Conservation (phyloP, 2,888 invertebrate genomes). For the Hypsopygia costalis region DNA sequence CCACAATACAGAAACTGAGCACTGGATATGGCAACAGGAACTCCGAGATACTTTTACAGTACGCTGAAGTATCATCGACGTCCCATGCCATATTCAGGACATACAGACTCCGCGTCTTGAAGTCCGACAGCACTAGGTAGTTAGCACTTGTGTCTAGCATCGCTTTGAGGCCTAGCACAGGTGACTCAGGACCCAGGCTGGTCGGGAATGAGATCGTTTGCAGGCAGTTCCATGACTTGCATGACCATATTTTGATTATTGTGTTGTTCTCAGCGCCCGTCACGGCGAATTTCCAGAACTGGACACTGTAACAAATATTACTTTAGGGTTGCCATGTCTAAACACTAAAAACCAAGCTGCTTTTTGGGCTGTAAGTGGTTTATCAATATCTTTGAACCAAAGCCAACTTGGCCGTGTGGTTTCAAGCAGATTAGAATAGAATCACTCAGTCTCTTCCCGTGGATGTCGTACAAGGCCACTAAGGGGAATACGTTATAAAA, state of each 20-base stretch:
- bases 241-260: constrained; percentile 96
- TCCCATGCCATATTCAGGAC: constrained; percentile 85
- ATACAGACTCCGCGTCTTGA: constrained; percentile 91
- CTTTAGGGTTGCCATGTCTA: too few relatives aligned
- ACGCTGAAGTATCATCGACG: constrained; percentile 78
- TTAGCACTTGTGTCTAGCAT: constrained; percentile 91
- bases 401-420: too few relatives aligned
- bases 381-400: too few relatives aligned
- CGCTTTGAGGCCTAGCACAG: constrained; percentile 83
- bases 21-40: constrained; percentile 93
- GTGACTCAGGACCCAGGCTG: constrained; percentile 42
- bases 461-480: too few relatives aligned
- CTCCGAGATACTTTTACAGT: constrained; percentile 89
- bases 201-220: constrained; percentile 89
- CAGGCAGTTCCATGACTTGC: constrained; percentile 96
- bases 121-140: constrained; percentile 93
- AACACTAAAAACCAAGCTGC: too few relatives aligned
- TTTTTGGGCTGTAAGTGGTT: too few relatives aligned
- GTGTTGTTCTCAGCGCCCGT: constrained; percentile 95
- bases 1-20: constrained; percentile 92
- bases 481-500: too few relatives aligned
- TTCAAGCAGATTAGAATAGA: too few relatives aligned
- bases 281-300: constrained; percentile 97
- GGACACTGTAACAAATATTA: constrained; percentile 43
- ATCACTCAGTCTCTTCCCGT: too few relatives aligned